Percentiles rank a stretch among this genome's conserved stretches.
These are phyloP conservation scores for Lampris incognitus DNA, from an alignment of 2,113 vertebrate genomes.

Conservation along the genomic window DNA sequence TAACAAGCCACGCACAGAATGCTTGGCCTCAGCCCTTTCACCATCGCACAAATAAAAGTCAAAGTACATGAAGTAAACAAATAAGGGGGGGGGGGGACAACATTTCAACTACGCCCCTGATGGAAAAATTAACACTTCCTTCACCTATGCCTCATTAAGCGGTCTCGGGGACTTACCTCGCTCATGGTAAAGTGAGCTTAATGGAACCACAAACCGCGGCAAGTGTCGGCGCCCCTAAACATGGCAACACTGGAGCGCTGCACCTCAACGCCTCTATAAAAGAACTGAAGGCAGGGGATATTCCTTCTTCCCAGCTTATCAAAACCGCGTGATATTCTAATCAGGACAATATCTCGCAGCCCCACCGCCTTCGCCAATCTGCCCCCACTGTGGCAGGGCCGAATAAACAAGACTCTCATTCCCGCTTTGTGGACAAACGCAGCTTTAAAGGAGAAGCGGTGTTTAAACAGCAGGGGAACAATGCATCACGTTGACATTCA, in stretches of 20 bases:
- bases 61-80: too few species aligned
- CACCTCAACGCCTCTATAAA: conserved; percentile 47
- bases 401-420: conserved; percentile 59
- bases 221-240: conserved; percentile 17
- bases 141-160: neutral
- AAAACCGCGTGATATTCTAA: conserved; percentile 62
- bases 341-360: conserved; percentile 59
- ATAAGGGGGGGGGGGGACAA: neutral
- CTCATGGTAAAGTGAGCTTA: conserved; percentile 56
- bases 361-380: conserved; percentile 50
- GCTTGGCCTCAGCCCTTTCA: neutral
- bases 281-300: conserved; percentile 33
- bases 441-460: conserved; percentile 56
- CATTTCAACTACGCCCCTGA: neutral
- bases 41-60: neutral
- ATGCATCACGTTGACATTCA: conserved; percentile 55
- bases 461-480: conserved; percentile 66
- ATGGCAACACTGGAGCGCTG: conserved; percentile 41
- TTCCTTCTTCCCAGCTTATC: conserved; percentile 49
- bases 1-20: conserved; percentile 37
- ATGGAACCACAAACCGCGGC: conserved; percentile 16
- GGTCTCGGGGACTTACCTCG: conserved; percentile 60
- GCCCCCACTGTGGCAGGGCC: conserved; percentile 39
- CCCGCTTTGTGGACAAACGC: conserved; percentile 55
- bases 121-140: neutral